Evolutionary conservation across 2,113 vertebrate genomes (phyloP), one percentile per base, ranked within the genome.

Genomic region (Phaethornis superciliosus): DNA sequence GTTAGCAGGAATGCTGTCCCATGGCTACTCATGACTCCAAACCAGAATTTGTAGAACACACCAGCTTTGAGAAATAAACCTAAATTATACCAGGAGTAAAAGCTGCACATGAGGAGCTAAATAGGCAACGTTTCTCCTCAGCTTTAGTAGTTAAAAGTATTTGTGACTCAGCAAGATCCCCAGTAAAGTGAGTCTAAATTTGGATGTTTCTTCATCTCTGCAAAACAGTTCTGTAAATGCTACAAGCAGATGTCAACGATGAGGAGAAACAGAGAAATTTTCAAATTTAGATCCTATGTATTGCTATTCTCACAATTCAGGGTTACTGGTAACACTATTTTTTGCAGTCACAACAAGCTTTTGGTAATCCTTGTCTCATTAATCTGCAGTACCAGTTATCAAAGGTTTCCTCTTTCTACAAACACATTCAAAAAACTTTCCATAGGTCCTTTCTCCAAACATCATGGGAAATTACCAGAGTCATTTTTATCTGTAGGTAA

Each of bases 171-270:
- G 84, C 86, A 80, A 82, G 67, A 87, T 37, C 23, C 28, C 14
- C 59, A 80, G 17, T 26, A 51, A 72, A 79, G 33, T 7, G 6
- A 80, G 74, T 82, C 55, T 76, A 87, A 91, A 65, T 60, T 55
- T 55, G 47, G 47, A 55, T 15, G 67, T 69, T 89, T 68, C 81
- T 54, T 58, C 77, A 78, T 79, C 62, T 89, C 70, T 2, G 1
- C 63, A 28, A 22, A 85, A 85, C 70, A 62, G 67, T 44, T 82
- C 82, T 88, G 62, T 68, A 88, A 95, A 92, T 68, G 90, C 77
- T 78, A 67, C 42, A 78, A 90, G 72, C 88, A 94, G 60, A 75
- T 90, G 88, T 59, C 92, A 88, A 63, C 59, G 60, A 92, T 56
- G 80, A 94, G 59, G 28, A 67, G 60, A 94, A 94, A 54, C 55